Conservation (phyloP, 2,113 vertebrate genomes). For the Pachypanchax playfairii region DNA sequence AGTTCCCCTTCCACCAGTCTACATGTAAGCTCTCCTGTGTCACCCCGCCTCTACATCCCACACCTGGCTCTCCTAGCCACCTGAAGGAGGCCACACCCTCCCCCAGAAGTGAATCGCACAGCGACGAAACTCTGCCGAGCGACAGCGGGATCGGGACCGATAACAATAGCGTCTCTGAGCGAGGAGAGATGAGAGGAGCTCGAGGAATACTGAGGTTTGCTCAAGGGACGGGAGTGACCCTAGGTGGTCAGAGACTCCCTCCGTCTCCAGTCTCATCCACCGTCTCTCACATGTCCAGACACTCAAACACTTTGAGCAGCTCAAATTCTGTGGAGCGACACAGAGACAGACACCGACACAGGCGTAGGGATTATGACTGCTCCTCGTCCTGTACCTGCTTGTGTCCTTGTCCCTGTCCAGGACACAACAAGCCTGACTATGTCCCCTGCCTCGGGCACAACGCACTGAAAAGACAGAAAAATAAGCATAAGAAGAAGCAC, state of each 20-base stretch:
- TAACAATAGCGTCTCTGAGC: constrained; percentile 90
- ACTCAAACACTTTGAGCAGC: constrained; percentile 71
- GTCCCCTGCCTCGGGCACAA: constrained; percentile 87
- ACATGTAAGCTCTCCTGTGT: constrained; percentile 80
- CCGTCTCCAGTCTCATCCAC: constrained; percentile 76
- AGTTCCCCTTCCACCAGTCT: constrained; percentile 77
- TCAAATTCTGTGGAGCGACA: constrained; percentile 66
- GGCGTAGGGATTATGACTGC: constrained; percentile 82
- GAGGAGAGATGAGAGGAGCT: constrained; percentile 82
- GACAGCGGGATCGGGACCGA: constrained; percentile 93
- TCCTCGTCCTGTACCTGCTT: constrained; percentile 60
- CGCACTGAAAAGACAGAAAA: constrained; percentile 91
- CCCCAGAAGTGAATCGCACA: constrained; percentile 91
- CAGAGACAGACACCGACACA: constrained; percentile 91
- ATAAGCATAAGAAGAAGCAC: constrained; percentile 97
- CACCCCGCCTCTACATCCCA: constrained; percentile 73
- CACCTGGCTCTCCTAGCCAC: constrained; percentile 75
- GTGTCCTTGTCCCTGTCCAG: constrained; percentile 64
- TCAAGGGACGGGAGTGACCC: constrained; percentile 67
- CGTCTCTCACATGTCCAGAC: constrained; percentile 78
- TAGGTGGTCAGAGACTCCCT: constrained; percentile 82
- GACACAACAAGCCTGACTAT: constrained; percentile 67
- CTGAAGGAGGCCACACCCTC: constrained; percentile 91
- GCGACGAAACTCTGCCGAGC: constrained; percentile 90
- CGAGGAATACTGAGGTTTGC: constrained; percentile 58